These are phyloP conservation scores for Strix aluco DNA, from an alignment of 2,113 vertebrate species.

Conservation along the genomic window DNA sequence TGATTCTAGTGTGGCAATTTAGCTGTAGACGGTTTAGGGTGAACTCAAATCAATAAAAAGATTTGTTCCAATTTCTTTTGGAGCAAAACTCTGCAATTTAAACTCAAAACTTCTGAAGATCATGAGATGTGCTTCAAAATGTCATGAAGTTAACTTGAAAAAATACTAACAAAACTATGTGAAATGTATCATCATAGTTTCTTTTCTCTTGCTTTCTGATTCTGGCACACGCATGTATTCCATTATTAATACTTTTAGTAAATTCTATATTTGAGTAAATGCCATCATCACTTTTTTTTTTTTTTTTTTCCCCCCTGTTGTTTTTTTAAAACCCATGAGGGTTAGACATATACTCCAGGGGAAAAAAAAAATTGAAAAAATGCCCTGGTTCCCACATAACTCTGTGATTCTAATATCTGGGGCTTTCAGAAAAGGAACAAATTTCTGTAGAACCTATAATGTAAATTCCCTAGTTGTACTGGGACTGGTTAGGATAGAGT, in stretches of 20 bases:
- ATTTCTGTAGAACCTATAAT: not conserved
- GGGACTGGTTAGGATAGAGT: not conserved
- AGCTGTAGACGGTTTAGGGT: not conserved
- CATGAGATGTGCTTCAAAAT: not conserved
- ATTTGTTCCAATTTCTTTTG: not conserved
- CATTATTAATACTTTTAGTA: not conserved
- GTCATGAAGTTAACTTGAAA: not conserved
- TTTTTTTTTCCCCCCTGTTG: not conserved
- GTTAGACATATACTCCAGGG: not conserved
- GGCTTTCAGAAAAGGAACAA: not conserved
- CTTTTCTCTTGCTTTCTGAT: not conserved
- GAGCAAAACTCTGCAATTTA: not conserved
- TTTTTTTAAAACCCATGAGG: not conserved
- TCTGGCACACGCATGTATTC: fast-evolving
- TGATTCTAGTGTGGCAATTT: not conserved
- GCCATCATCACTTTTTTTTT: not conserved
- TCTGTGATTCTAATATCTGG: not conserved
- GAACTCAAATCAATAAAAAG: not conserved
- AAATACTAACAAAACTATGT: not conserved
- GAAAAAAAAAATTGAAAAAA: not conserved
- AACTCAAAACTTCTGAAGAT: not conserved
- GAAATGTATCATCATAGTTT: not conserved
- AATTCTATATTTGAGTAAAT: not conserved
- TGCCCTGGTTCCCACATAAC: fast-evolving
- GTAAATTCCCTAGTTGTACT: not conserved